Conservation (phyloP, 2,113 vertebrate species). For the Chaetura pelagica region DNA sequence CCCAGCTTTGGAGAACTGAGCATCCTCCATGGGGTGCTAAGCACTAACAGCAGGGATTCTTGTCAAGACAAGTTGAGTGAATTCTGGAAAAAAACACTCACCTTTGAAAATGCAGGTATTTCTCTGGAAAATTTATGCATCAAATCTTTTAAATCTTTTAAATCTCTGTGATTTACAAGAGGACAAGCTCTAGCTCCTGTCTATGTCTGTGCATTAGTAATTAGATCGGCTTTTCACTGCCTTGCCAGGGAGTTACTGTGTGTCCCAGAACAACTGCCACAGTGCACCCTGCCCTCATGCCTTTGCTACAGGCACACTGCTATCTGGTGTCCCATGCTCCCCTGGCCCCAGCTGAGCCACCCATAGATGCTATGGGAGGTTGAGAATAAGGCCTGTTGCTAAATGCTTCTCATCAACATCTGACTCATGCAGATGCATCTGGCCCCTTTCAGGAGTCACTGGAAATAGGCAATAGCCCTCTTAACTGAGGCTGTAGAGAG, state of each 20-base stretch:
- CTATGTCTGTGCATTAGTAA: background rate
- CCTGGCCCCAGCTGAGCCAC: background rate
- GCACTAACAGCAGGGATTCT: background rate
- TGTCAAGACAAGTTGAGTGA: background rate
- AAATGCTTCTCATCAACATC: background rate
- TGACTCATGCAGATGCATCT: background rate
- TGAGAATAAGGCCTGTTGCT: background rate
- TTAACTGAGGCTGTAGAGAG: background rate
- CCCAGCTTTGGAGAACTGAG: background rate
- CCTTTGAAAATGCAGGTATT: background rate
- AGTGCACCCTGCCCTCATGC: background rate
- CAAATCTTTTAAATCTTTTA: background rate
- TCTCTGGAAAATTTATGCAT: background rate
- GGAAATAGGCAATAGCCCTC: background rate
- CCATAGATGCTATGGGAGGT: accelerated
- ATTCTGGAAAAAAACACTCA: background rate
- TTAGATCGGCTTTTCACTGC: background rate
- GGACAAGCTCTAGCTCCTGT: background rate
- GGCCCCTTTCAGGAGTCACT: background rate
- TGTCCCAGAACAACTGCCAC: accelerated
- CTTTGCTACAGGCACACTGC: accelerated
- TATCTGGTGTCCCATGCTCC: background rate
- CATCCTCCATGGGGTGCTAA: background rate
- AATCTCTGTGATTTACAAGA: background rate
- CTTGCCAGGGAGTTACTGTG: background rate